Evolutionary conservation across 1,140 invertebrate species (phyloP).

Genomic region (Thaumatotibia leucotreta): DNA sequence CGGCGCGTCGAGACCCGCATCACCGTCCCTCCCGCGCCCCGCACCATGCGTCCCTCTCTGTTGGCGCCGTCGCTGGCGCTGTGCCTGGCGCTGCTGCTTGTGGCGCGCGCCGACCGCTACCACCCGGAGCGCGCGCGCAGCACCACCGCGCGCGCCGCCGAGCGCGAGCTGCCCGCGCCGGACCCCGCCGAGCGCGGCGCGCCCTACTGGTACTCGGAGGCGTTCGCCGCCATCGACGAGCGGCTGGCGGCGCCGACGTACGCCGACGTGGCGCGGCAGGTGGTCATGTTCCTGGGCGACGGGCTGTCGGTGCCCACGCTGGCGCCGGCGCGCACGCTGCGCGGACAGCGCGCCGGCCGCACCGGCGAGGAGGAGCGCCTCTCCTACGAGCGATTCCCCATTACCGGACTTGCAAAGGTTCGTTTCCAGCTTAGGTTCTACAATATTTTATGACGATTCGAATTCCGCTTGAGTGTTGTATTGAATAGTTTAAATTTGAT

Average conservation of each 20-base stretch:
- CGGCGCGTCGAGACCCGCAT: too few species aligned
- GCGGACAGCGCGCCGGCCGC: slow-evolving; percentile 77
- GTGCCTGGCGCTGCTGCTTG: background rate
- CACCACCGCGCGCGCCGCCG: background rate
- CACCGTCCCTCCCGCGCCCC: background rate
- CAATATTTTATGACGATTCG: too few species aligned
- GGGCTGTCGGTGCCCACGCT: slow-evolving; percentile 86
- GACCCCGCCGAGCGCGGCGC: background rate
- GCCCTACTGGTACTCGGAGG: background rate
- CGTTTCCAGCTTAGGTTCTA: too few species aligned
- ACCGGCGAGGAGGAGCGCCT: slow-evolving; percentile 82
- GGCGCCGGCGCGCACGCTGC: slow-evolving; percentile 81
- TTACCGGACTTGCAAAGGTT: slow-evolving; percentile 84
- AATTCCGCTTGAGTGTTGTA: too few species aligned
- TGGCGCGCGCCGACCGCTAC: slow-evolving; percentile 5
- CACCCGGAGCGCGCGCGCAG: background rate
- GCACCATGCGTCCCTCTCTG: background rate
- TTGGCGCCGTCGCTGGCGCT: too few species aligned
- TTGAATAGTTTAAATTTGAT: too few species aligned
- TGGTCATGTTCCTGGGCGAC: slow-evolving; percentile 86
- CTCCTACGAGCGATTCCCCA: slow-evolving; percentile 85
- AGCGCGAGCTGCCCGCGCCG: background rate
- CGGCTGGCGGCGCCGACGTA: slow-evolving; percentile 11
- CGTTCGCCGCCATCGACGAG: background rate
- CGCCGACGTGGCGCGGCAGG: slow-evolving; percentile 79